These are phyloP conservation scores for Chascanopsetta lugubris DNA, from an alignment of 2,113 vertebrate genomes.

Conservation along the genomic window DNA sequence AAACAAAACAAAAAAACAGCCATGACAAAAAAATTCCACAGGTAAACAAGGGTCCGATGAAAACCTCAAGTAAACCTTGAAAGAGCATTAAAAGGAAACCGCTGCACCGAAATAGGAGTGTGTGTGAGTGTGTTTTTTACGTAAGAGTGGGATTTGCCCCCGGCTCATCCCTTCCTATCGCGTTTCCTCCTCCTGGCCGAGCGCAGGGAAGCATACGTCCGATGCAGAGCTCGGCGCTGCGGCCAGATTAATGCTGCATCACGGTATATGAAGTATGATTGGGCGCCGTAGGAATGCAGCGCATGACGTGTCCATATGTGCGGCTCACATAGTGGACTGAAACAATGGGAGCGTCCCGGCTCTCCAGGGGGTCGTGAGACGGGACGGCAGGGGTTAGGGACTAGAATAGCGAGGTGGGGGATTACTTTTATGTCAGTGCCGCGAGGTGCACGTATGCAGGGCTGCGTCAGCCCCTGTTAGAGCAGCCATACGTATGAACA, in stretches of 20 bases:
- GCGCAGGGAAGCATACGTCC: slow-evolving; percentile 48
- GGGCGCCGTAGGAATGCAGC: slow-evolving; percentile 29
- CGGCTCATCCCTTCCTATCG: slow-evolving; percentile 61
- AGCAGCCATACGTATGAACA: not conserved
- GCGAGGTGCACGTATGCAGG: slow-evolving; percentile 66
- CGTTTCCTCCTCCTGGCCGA: slow-evolving; percentile 40
- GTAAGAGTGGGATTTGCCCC: slow-evolving; percentile 57
- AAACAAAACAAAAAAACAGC: slow-evolving; percentile 26
- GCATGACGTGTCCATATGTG: slow-evolving; percentile 60
- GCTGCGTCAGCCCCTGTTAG: slow-evolving; percentile 15
- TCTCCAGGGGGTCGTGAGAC: slow-evolving; percentile 39
- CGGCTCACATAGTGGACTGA: slow-evolving; percentile 53
- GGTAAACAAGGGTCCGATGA: no score
- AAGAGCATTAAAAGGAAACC: slow-evolving; percentile 52
- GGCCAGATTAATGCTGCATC: not conserved
- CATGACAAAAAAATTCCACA: slow-evolving; percentile 1
- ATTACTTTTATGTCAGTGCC: slow-evolving; percentile 40
- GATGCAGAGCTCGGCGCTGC: slow-evolving; percentile 17
- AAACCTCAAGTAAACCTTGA: slow-evolving; percentile 55
- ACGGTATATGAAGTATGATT: slow-evolving; percentile 12
- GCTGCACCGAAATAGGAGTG: slow-evolving; percentile 52
- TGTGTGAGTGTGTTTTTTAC: slow-evolving; percentile 49
- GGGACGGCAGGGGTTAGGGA: slow-evolving; percentile 37
- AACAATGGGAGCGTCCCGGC: slow-evolving; percentile 70
- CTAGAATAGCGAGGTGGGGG: slow-evolving; percentile 10